Conservation (phyloP, 2,797 vertebrate species). For the Pangasius macronema region DNA sequence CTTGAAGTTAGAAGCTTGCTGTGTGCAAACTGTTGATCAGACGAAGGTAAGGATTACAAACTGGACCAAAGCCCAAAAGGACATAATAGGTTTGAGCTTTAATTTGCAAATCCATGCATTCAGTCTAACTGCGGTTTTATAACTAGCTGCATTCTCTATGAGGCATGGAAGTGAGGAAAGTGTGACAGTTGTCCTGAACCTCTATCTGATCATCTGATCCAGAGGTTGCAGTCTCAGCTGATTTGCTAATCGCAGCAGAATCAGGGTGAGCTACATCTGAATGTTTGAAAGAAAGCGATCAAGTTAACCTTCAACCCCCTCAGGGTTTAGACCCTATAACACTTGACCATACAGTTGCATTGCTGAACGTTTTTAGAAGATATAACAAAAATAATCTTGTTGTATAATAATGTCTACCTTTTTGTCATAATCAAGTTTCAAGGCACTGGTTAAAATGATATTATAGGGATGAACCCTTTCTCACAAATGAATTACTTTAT, state of each 20-base stretch:
- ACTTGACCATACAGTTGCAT: not conserved
- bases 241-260: not conserved
- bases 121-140: not conserved
- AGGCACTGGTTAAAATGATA: not conserved
- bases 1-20: not conserved
- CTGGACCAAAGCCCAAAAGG: not conserved
- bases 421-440: not conserved
- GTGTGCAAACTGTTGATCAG: not conserved
- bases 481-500: not conserved
- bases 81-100: not conserved
- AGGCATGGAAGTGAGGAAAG: not conserved
- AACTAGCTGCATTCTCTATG: not conserved
- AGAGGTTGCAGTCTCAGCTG: not conserved
- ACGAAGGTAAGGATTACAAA: not conserved
- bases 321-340: not conserved
- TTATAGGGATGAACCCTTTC: not conserved
- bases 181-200: not conserved
- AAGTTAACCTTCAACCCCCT: not conserved
- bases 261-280: not conserved
- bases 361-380: not conserved
- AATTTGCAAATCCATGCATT: not conserved
- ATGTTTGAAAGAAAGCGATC: not conserved
- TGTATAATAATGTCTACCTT: not conserved
- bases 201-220: not conserved
- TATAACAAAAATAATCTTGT: not conserved